Conservation (phyloP, 2,797 vertebrate species). For the Gephyroberyx darwinii region DNA sequence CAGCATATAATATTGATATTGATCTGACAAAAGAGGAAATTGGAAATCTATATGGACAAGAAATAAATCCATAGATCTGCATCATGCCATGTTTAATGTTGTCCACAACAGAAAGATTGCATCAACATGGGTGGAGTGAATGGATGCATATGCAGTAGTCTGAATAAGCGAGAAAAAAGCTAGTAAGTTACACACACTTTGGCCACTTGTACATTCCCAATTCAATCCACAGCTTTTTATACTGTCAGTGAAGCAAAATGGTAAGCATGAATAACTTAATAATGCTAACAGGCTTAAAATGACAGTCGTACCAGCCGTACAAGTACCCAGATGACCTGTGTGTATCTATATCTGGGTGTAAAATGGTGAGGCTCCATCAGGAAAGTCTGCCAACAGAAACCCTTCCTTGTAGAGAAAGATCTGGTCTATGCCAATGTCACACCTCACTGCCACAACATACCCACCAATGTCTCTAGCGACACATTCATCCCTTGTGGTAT, state of each 20-base stretch:
- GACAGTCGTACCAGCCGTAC: not conserved
- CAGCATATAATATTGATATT: not conserved
- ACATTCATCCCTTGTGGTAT: not conserved
- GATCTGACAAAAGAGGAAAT: not conserved
- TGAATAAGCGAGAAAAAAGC: too few species aligned
- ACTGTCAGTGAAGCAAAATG: not conserved
- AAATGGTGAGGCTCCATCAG: not conserved
- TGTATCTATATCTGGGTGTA: not conserved
- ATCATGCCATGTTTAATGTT: too few species aligned
- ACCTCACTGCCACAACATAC: not conserved
- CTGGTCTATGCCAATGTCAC: not conserved
- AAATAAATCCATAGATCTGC: too few species aligned
- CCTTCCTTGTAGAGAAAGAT: not conserved
- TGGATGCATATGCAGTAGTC: too few species aligned
- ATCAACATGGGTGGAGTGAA: too few species aligned
- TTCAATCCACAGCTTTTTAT: too few species aligned
- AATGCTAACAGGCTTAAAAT: not conserved
- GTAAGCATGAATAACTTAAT: not conserved
- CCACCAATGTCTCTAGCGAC: not conserved
- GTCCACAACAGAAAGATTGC: too few species aligned
- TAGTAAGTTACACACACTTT: too few species aligned
- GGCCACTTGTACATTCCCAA: too few species aligned
- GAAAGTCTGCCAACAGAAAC: constrained; percentile 1
- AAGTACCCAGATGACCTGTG: not conserved
- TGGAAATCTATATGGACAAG: too few species aligned